Percentiles rank a stretch among this genome's conserved stretches.
Conservation (phyloP, 2,113 vertebrate species). For the Haemorhous mexicanus region DNA sequence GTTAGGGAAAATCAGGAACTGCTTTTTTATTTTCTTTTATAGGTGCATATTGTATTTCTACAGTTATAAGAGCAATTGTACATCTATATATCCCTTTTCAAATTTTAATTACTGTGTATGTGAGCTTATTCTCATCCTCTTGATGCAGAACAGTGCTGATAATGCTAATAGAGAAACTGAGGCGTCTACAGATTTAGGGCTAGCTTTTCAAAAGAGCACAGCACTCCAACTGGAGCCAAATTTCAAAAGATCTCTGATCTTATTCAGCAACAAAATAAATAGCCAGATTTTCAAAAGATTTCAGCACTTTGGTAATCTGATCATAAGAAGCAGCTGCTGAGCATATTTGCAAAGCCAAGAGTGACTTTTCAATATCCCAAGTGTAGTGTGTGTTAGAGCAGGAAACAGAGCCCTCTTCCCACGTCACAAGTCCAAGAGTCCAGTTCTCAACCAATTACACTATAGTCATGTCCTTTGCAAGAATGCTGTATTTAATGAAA, state of each 20-base stretch:
- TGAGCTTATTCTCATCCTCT: constrained; percentile 1
- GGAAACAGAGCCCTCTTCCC: not conserved
- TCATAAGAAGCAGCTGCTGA: constrained; percentile 57
- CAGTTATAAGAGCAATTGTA: not conserved
- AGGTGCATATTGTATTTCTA: not conserved
- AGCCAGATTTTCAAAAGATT: constrained; percentile 59
- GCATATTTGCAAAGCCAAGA: constrained; percentile 10
- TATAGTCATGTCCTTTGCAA: not conserved
- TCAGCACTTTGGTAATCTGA: constrained; percentile 61
- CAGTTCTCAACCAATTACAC: not conserved
- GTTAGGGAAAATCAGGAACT: not conserved
- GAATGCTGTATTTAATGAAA: not conserved
- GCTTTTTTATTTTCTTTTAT: not conserved
- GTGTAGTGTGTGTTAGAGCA: not conserved
- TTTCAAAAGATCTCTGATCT: constrained; percentile 61
- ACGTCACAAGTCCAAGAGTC: not conserved
- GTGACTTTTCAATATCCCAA: not conserved
- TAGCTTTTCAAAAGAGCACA: constrained; percentile 29
- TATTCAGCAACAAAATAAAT: constrained; percentile 60
- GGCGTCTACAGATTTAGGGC: constrained; percentile 36
- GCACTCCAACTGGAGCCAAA: constrained; percentile 31
- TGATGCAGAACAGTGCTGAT: constrained; percentile 39
- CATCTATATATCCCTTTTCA: not conserved
- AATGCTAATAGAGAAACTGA: constrained; percentile 52
- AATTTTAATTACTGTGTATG: not conserved